A percentile compares a stretch with the other conserved stretches of the same genome.
These are phyloP conservation scores for Scaptomyza pallida DNA, from an alignment of 1,140 invertebrate species.

Conservation along the genomic window DNA sequence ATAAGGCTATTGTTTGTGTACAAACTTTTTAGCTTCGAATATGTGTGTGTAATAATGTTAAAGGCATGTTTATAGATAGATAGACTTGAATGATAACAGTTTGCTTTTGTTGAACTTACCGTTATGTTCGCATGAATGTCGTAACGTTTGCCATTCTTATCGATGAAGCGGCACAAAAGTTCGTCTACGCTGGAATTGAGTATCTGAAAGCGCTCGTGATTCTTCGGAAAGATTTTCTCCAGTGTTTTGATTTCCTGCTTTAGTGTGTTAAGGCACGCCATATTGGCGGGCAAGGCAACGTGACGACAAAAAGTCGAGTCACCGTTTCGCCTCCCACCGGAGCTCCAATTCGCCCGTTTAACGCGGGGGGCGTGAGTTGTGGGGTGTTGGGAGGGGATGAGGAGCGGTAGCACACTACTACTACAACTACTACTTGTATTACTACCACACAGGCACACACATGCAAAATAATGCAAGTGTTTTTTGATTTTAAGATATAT, in stretches of 20 bases:
- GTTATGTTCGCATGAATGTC: constrained; percentile 99
- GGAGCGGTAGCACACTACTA: background rate
- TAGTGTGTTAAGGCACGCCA: constrained; percentile 98
- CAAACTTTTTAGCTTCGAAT: too few species aligned
- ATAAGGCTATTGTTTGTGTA: too few species aligned
- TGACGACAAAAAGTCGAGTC: constrained; percentile 36
- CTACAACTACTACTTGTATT: background rate
- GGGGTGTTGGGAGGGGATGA: background rate
- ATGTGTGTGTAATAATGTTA: too few species aligned
- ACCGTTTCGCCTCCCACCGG: constrained; percentile 34
- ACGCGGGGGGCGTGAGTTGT: background rate
- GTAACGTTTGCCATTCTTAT: constrained; percentile 96
- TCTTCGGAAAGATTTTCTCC: constrained; percentile 96
- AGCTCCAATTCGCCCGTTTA: constrained; percentile 1
- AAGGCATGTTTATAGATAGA: background rate
- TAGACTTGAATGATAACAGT: constrained; percentile 24
- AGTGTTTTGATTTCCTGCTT: constrained; percentile 99
- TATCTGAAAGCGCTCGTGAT: constrained; percentile 98
- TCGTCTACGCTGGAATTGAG: constrained; percentile 99
- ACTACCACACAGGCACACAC: constrained; percentile 3
- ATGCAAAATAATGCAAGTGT: constrained; percentile 18
- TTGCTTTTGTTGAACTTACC: constrained; percentile 88
- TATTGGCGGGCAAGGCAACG: constrained; percentile 84
- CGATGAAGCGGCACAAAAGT: constrained; percentile 97
- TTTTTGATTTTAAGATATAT: background rate